These are phyloP conservation scores for Leuciscus idus DNA, from an alignment of 2,113 vertebrate species.

Conservation along the genomic window DNA sequence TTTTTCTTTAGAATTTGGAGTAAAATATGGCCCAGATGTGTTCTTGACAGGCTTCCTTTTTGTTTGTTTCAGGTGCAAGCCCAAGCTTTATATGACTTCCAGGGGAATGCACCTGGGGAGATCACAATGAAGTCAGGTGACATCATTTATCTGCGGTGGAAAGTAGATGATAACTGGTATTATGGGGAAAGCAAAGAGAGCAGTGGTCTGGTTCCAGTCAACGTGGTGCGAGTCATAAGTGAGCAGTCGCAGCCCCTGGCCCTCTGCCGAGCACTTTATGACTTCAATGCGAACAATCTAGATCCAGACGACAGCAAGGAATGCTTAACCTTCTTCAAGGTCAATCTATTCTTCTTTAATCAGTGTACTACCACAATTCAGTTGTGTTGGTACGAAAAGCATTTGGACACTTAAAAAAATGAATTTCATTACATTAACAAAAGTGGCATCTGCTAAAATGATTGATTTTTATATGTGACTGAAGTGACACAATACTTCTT, in stretches of 20 bases:
- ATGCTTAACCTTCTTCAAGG: conserved; percentile 84
- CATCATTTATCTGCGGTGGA: conserved; percentile 74
- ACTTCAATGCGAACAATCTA: conserved; percentile 80
- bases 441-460: background rate
- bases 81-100: conserved; percentile 78
- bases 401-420: background rate
- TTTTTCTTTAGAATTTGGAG: background rate
- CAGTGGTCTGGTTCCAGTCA: conserved; percentile 73
- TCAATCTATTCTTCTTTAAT: conserved; percentile 47
- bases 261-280: conserved; percentile 82
- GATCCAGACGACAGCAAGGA: conserved; percentile 76
- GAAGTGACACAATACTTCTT: background rate
- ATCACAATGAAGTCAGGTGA: conserved; percentile 81
- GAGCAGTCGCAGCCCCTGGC: conserved; percentile 76
- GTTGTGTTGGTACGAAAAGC: background rate
- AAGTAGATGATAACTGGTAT: conserved; percentile 83
- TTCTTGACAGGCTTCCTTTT: conserved; percentile 12
- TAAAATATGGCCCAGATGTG: background rate
- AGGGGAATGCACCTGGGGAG: conserved; percentile 78
- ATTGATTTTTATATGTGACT: conserved; percentile 22
- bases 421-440: background rate
- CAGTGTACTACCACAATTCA: background rate
- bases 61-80: conserved; percentile 76
- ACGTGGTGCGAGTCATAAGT: conserved; percentile 76
- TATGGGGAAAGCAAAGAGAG: conserved; percentile 77